Evolutionary conservation across 2,113 vertebrate species (phyloP), one percentile per base, ranked within the genome.

Genomic region (Peromyscus californicus): DNA sequence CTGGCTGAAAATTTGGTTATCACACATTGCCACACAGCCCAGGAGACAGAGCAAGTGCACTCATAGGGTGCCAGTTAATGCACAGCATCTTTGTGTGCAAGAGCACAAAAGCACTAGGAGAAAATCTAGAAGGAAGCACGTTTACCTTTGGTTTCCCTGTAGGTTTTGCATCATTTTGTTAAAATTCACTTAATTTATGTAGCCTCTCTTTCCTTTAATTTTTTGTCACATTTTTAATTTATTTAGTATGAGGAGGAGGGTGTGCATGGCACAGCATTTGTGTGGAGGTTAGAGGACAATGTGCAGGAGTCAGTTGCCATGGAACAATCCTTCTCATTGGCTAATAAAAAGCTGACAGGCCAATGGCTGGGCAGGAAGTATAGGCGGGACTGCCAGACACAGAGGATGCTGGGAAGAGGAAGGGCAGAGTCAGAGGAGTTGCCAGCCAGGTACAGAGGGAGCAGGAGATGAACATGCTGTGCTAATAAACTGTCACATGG

Each of bases 21-120:
- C 61, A 80, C 72, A 90, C 16, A 29, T 26, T 36, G 2, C 65
- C 42, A 74, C 15, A 36, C 8, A 7, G 15, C 12, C 12, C 19
- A 19, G 5, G 24, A 67, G 36, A 63, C 10, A 72, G 79, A 22
- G 9, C 29, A 74, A 65, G 65, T 82, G 5, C 45, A 67, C 16
- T 4, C 7, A 8, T 1, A 15, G 33, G 36, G 63, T 39, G 0
- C 31, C 16, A 87, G n/a, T 36, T 12, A 31, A 69, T 4, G 17
- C 12, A 4, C 24, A 6, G 21, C 0, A n/a, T 54, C 33, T 13
- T 1, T 16, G 3, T 19, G 31, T 7, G 10, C 3, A 33, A 29
- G 12, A 17, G 9, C 17, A 48, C 57, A 75, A 7, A 33, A 12
- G 13, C 59, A 84, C 24, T 36, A 5, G 19, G 1, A 33, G 45